Evolutionary conservation across 2,888 invertebrate species (phyloP), one percentile per base, ranked within the genome.

Genomic region (Nudaria mundana): DNA sequence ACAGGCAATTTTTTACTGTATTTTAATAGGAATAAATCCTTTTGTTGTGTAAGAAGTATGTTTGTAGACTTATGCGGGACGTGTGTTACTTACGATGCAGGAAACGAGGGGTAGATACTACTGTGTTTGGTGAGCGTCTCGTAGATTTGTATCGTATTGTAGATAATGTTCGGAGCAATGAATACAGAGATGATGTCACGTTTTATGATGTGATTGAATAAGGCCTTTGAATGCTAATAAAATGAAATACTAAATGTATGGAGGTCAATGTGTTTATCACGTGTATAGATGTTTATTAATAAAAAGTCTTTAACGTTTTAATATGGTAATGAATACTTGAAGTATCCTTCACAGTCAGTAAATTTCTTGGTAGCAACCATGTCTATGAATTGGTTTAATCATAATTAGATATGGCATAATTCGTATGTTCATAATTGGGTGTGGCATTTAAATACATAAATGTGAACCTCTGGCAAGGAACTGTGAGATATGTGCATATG

Each of bases 101-200:
- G 82, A 84, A 83, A 69, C 75, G 77, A 76, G 82, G 85, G 32
- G 84, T 79, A 83, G 81, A 80, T 77, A 71, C 68, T 61, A 65
- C 65, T 66, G 69, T 69, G 77, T 72, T 71, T 72, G 72, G 58
- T 48, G 70, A 64, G 66, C 69, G 75, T 73, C 69, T 76, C 76
- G 67, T 62, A 76, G 81, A 83, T 83, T 79, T 78, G 75, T 79
- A 78, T 80, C 77, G 60, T 57, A 67, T 71, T 70, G 67, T 70
- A 65, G 67, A 66, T 76, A 74, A 74, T 74, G 72, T 66, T 44
- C 11, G 60, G 69, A 57, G 58, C 48, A 57, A 54, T 63, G 68
- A 65, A 66, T 65, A 58, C 66, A 50, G 51, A 69, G 53, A 60
- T 63, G 69, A 68, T 70, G 76, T 73, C 73, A 76, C 70, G 63